These are phyloP conservation scores for Aphidius colemani DNA, from an alignment of 2,888 invertebrate species.

Conservation along the genomic window DNA sequence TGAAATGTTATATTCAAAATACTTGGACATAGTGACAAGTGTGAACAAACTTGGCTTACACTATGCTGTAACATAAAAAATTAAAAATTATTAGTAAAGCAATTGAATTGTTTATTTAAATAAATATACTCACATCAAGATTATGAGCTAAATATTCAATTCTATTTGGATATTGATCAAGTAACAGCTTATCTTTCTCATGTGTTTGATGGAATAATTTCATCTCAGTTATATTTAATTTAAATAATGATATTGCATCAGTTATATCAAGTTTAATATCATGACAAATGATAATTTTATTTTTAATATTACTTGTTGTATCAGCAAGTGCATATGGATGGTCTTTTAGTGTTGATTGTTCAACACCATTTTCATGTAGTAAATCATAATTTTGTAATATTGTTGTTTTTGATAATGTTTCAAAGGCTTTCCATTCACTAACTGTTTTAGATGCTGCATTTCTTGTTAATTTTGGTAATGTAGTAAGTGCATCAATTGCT, in stretches of 20 bases:
- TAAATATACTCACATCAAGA: slow-evolving; percentile 22
- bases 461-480: slow-evolving; percentile 21
- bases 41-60: slow-evolving; percentile 14
- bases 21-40: slow-evolving; percentile 3
- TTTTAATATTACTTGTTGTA: slow-evolving; percentile 10
- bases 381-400: slow-evolving; percentile 31
- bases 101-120: slow-evolving; percentile 2
- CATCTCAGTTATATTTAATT: not conserved
- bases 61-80: slow-evolving; percentile 24
- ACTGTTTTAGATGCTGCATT: slow-evolving; percentile 18
- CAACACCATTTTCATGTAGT: slow-evolving; percentile 27
- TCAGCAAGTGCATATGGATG: slow-evolving; percentile 31
- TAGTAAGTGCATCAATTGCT: slow-evolving; percentile 18
- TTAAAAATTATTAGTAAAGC: not conserved
- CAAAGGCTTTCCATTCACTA: slow-evolving; percentile 24
- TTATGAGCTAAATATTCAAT: slow-evolving; percentile 29
- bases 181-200: slow-evolving; percentile 13
- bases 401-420: slow-evolving; percentile 8
- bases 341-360: slow-evolving; percentile 29
- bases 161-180: slow-evolving; percentile 22
- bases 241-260: slow-evolving; percentile 27
- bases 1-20: not conserved
- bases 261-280: slow-evolving; percentile 30
- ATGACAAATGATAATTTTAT: slow-evolving; percentile 26
- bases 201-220: not conserved